phyloP scores from a whole-genome alignment of 2,113 vertebrate genomes.

The Mustela lutreola region DNA sequence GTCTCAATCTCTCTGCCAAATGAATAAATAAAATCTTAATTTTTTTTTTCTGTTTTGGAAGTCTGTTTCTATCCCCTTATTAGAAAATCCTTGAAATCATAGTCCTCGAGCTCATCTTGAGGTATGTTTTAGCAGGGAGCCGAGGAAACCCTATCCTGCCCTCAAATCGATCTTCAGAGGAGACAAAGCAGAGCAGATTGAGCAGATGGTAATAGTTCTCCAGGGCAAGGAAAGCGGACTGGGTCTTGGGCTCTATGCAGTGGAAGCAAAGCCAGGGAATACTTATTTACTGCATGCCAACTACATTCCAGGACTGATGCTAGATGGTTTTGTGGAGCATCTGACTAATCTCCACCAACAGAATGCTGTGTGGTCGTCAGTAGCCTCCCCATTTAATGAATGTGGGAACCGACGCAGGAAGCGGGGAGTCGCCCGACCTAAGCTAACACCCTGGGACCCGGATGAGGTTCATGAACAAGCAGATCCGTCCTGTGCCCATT shows the following conservation, averaged over 20 bases:
- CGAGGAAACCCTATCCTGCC: not conserved
- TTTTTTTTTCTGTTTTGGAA: not conserved
- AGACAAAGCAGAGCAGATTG: not conserved
- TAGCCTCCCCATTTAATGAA: not conserved
- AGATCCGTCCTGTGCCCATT: too few species aligned
- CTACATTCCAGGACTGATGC: not conserved
- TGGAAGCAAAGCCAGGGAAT: not conserved
- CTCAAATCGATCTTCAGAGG: not conserved
- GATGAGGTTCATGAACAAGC: not conserved
- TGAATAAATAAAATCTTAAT: too few species aligned
- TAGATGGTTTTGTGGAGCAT: not conserved
- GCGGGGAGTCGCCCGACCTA: not conserved
- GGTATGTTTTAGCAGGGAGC: not conserved
- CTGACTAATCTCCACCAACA: not conserved
- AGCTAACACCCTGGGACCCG: too few species aligned
- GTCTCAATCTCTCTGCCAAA: too few species aligned
- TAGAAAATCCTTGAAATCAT: not conserved
- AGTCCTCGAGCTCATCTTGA: not conserved
- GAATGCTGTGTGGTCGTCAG: not conserved
- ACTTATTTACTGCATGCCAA: not conserved
- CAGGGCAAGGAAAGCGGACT: not conserved
- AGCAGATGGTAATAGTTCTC: not conserved
- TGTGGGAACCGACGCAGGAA: not conserved
- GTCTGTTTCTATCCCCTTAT: not conserved
- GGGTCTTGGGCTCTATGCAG: not conserved